Base-by-base conservation (phyloP, 2,797 vertebrate species). In the Hyperoplus lanceolatus region DNA sequence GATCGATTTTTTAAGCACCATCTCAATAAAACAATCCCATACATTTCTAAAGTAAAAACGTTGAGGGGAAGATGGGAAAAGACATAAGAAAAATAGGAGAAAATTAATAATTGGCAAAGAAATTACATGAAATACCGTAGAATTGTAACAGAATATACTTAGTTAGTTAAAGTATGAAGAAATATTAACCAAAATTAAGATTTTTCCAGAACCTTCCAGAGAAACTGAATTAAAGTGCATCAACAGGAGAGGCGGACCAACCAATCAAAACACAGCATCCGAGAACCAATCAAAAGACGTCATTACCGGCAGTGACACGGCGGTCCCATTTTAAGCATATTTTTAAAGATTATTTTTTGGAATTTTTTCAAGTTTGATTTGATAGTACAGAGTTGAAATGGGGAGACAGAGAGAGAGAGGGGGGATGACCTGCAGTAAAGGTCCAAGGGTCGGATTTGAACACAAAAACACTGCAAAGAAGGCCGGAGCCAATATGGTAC, bases 141-240 rank as follows among this genome's bases (percentile, higher is more conserved):
- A 29, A 29, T 29, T 29, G 29, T 29, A 29, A 29, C 4, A 42
- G n/a, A 42, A 49, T 15, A 56, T 0, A 5, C n/a, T 16, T 3
- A 11, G 5, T 36, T 42, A 2, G 1, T 1, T n/a, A 18, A 16
- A 42, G 4, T 3, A 29, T 29, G 29, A 29, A 29, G 42, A 51
- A 41, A 5, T 15, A 43, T n/a, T 11, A 29, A 63, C 16, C 39
- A 11, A 46, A 18, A 4, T 29, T 29, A 1, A 46, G n/a, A 51
- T 3, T 18, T 48, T 54, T 79, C 55, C 45, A 65, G 64, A 85
- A 73, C 41, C 58, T 72, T 82, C 57, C 81, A 82, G 16, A 82
- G 77, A 68, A 81, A 63, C 63, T n/a, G n/a, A 64, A 39, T 70
- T 87, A 86, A 89, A 89, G 88, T 89, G 85, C 87, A 80, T 85